A percentile compares a stretch with the other conserved stretches of the same genome.
Conservation (phyloP, 2,888 invertebrate species). For the Cepaea hortensis region DNA sequence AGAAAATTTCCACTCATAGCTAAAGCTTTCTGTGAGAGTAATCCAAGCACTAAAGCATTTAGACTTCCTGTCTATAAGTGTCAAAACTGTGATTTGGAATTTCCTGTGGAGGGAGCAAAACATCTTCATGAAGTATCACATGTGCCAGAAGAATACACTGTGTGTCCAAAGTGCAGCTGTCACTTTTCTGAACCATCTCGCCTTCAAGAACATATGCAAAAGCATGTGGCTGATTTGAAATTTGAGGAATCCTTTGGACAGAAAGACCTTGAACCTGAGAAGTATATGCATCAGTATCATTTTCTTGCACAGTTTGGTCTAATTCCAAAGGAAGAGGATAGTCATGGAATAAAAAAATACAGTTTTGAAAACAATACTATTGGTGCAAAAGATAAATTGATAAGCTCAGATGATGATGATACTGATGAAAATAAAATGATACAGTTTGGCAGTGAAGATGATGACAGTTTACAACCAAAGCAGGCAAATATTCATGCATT, state of each 20-base stretch:
- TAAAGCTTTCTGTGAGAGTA: conserved; percentile 84
- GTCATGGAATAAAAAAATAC: conserved; percentile 13
- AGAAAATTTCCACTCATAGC: conserved; percentile 88
- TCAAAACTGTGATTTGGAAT: conserved; percentile 72
- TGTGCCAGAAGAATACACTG: conserved; percentile 64
- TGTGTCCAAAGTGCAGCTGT: conserved; percentile 78
- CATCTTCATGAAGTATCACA: conserved; percentile 72
- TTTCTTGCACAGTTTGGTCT: conserved; percentile 87
- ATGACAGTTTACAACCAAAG: neutral
- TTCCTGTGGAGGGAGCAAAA: conserved; percentile 74
- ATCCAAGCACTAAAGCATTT: conserved; percentile 72
- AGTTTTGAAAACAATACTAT: neutral
- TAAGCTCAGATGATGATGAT: neutral
- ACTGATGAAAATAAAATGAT: neutral
- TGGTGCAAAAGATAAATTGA: neutral
- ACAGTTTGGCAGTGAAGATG: too few species aligned
- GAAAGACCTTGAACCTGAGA: conserved; percentile 49
- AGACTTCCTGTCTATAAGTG: conserved; percentile 73
- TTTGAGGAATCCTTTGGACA: conserved; percentile 77
- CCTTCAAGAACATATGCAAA: conserved; percentile 69
- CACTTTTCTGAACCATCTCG: conserved; percentile 80
- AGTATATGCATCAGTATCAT: conserved; percentile 80
- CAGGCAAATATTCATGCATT: neutral
- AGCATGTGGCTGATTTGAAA: conserved; percentile 66
- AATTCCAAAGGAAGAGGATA: conserved; percentile 76